Evolutionary conservation across 2,888 invertebrate species (phyloP), one percentile per base, ranked within the genome.

Genomic region (Lasioglossum vierecki): DNA sequence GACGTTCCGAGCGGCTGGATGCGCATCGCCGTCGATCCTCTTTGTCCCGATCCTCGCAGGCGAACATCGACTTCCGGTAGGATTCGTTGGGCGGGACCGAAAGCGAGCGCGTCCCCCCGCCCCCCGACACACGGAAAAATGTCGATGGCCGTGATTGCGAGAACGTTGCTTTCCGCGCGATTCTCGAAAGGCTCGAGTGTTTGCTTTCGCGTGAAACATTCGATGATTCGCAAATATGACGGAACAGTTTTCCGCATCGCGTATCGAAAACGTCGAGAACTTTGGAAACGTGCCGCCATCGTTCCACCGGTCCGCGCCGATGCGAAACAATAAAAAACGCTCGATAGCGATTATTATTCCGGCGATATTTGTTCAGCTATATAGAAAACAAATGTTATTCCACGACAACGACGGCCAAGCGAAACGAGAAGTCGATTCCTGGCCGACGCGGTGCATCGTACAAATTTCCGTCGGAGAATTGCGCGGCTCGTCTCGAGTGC

Each of bases 361-460:
- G 41, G 72, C 57, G 8, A 49, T 83, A n/a, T 84, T 83, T 84
- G 76, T 72, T 57, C 39, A 66, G 46, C 75, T 15, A 30, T 79
- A 76, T 66, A 44, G 53, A 75, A 76, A 76, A 83, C 39, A 84
- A 79, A 83, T 73, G 79, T 84, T 83, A 66, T 79, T 79, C 41
- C 72, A n/a, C 13, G 63, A 3, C 60, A 39, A 30, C 13, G 74
- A 0, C 63, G 41, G 15, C 15, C 26, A 5, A 22, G 6, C 49
- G 9, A 4, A 68, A 66, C n/a, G 72, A 26, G 41, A 57, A 60
- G 68, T 77, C 72, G 73, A 84, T 70, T 35, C 15, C 35, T 18
- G 4, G 1, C 57, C 8, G 8, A 0, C 2, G 66, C 63, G 63
- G 8, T 6, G 15, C 66, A 8, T 9, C 13, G 76, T 39, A 35